These are phyloP conservation scores for Varanus salvator DNA, from an alignment of 2,113 vertebrate species.

Conservation along the genomic window DNA sequence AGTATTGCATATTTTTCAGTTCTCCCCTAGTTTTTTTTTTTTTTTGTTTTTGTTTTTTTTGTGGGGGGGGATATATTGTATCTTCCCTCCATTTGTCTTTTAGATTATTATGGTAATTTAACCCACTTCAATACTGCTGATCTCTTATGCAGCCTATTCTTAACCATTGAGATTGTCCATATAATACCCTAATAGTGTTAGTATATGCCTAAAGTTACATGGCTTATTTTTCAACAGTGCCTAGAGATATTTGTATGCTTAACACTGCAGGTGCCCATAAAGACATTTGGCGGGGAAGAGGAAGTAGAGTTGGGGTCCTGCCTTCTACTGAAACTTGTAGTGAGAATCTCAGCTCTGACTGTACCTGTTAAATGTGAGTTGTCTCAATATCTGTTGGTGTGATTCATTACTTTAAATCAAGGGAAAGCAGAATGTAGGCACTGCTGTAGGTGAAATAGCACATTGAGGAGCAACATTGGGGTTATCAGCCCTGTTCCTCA, in stretches of 20 bases:
- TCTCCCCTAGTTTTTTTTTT: neutral
- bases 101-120: neutral
- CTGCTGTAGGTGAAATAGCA: neutral
- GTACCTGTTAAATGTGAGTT: conserved; percentile 41
- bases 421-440: neutral
- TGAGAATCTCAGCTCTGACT: conserved; percentile 20
- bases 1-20: too few relatives aligned
- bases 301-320: conserved; percentile 14
- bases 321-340: conserved; percentile 26
- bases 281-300: conserved; percentile 22
- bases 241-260: neutral
- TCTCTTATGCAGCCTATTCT: neutral
- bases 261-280: conserved; percentile 32
- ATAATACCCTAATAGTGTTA: neutral
- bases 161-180: neutral
- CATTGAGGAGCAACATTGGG: neutral
- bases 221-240: neutral
- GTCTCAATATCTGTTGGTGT: neutral
- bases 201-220: neutral
- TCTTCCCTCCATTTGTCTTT: neutral
- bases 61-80: neutral
- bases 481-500: neutral
- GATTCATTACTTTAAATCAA: neutral
- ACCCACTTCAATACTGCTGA: neutral
- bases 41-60: neutral